These are phyloP conservation scores for Battus philenor DNA, from an alignment of 1,140 invertebrate genomes.

Conservation along the genomic window DNA sequence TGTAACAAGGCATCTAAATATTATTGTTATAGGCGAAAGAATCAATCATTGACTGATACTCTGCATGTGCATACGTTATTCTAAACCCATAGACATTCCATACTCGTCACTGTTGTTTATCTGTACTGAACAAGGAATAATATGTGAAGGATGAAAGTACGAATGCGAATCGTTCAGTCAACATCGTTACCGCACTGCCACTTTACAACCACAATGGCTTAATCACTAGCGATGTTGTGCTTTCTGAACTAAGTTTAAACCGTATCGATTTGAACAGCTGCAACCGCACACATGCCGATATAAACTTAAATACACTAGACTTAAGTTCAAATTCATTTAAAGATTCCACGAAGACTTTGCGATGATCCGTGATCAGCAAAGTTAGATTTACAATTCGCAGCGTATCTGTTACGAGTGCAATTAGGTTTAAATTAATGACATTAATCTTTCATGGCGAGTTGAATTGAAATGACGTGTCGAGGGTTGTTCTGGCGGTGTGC, in stretches of 20 bases:
- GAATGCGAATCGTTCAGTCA: not conserved
- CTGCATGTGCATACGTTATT: not conserved
- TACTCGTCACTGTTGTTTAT: not conserved
- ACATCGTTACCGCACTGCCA: not conserved
- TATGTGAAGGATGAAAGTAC: slow-evolving; percentile 7
- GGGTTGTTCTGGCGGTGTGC: slow-evolving; percentile 9
- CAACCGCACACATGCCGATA: not conserved
- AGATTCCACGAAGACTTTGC: too few relatives aligned
- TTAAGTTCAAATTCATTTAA: not conserved
- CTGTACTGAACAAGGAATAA: not conserved
- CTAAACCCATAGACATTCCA: too few relatives aligned
- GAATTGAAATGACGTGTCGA: not conserved
- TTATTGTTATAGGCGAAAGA: too few relatives aligned
- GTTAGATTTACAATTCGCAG: not conserved
- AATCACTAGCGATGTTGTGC: slow-evolving; percentile 8
- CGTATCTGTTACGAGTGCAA: not conserved
- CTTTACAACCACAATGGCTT: slow-evolving; percentile 12
- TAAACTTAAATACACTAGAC: not conserved
- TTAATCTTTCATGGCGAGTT: slow-evolving; percentile 2
- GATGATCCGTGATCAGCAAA: slow-evolving; percentile 3
- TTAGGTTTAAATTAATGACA: slow-evolving; percentile 4
- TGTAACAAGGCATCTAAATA: too few relatives aligned
- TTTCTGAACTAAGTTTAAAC: slow-evolving; percentile 7
- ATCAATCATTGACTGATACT: too few relatives aligned
- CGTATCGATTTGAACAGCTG: slow-evolving; percentile 6